A percentile compares a stretch with the other conserved stretches of the same genome.
Evolutionary conservation across 2,888 invertebrate species (phyloP).

Genomic region (Xestia sexstrigata): DNA sequence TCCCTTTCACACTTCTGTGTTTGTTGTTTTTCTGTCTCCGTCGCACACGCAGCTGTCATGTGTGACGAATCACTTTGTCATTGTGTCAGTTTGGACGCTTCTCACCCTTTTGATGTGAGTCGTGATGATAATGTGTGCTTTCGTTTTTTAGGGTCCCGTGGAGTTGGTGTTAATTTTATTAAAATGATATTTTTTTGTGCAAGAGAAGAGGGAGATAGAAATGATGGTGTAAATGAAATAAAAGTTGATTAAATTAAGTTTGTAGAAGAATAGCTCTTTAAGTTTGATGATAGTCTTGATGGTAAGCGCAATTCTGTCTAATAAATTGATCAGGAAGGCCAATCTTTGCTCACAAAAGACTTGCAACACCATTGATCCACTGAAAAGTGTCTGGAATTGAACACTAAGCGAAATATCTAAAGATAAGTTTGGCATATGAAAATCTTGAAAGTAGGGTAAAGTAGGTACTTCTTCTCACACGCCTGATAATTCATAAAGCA

Average conservation of each 20-base stretch:
- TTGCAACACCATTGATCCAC: neutral
- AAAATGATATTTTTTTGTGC: slow-evolving; percentile 43
- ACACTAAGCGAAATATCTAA: neutral
- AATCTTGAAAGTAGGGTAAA: too few species aligned
- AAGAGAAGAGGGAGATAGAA: slow-evolving; percentile 14
- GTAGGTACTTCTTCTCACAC: neutral
- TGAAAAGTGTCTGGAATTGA: neutral
- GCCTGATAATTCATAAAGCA: neutral
- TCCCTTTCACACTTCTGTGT: slow-evolving; percentile 52
- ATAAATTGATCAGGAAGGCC: neutral
- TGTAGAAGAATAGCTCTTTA: neutral
- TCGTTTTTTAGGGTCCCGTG: slow-evolving; percentile 64
- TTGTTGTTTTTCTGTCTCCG: slow-evolving; percentile 62
- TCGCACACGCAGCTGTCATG: slow-evolving; percentile 85
- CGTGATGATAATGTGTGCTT: slow-evolving; percentile 67
- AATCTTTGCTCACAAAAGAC: neutral
- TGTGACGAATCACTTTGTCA: slow-evolving; percentile 90
- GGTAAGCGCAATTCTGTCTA: neutral
- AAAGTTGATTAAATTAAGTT: slow-evolving; percentile 2
- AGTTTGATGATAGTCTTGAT: neutral
- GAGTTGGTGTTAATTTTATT: slow-evolving; percentile 63
- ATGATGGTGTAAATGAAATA: slow-evolving; percentile 18
- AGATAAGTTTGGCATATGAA: neutral
- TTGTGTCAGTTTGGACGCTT: slow-evolving; percentile 88
- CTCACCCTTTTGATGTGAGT: slow-evolving; percentile 83